These are phyloP conservation scores for Sarcophaga carnaria DNA, from an alignment of 2,888 invertebrate species.

Conservation along the genomic window DNA sequence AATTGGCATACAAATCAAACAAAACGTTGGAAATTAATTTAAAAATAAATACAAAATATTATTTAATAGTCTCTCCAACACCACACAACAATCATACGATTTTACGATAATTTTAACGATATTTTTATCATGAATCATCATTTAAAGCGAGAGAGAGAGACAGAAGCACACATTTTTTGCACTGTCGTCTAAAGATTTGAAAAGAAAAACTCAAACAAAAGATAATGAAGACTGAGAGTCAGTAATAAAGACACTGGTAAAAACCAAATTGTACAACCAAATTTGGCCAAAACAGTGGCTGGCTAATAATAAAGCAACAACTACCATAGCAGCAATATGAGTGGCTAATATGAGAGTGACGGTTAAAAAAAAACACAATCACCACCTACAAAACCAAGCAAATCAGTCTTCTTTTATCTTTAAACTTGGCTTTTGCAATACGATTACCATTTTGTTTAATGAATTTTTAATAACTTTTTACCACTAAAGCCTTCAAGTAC, in stretches of 20 bases:
- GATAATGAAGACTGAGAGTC: background rate
- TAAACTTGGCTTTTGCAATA: too few species aligned
- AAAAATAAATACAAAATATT: slow-evolving; percentile 7
- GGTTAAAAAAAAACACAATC: background rate
- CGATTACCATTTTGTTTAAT: too few species aligned
- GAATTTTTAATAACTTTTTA: too few species aligned
- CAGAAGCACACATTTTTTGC: too few species aligned
- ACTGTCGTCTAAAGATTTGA: too few species aligned
- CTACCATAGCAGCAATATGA: background rate
- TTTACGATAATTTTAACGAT: too few species aligned
- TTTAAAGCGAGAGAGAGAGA: too few species aligned
- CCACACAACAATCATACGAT: background rate
- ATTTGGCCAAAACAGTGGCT: slow-evolving; percentile 44
- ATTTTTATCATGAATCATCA: background rate
- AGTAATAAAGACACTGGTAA: background rate
- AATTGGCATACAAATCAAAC: slow-evolving; percentile 14
- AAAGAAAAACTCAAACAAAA: background rate
- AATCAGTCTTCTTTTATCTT: too few species aligned
- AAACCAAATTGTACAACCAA: background rate
- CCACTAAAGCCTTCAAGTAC: too few species aligned
- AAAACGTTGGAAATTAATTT: background rate
- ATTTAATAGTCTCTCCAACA: background rate
- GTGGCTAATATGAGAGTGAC: background rate
- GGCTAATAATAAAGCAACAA: slow-evolving; percentile 8
- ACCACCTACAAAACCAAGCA: background rate